Conservation (phyloP, 2,888 invertebrate species). For the Dryobota labecula region DNA sequence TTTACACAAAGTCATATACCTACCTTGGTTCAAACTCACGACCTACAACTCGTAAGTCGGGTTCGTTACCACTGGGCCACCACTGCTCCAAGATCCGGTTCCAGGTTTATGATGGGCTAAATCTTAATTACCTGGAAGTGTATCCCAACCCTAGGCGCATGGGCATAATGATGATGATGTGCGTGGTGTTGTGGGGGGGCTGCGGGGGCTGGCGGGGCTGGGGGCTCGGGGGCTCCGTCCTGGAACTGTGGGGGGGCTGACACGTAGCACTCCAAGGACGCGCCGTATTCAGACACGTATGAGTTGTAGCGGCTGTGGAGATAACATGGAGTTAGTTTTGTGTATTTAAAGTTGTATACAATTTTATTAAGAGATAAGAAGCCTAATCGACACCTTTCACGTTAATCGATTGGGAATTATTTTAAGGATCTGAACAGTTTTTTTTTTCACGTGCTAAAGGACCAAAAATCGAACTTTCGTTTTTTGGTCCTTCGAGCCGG, state of each 20-base stretch:
- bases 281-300: slow-evolving; percentile 75
- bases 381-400: neutral
- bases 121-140: slow-evolving; percentile 82
- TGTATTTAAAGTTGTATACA: neutral
- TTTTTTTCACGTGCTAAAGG: neutral
- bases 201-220: slow-evolving; percentile 66
- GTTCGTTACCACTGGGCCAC: no score
- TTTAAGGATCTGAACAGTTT: neutral
- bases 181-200: slow-evolving; percentile 58
- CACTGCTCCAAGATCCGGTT: no score
- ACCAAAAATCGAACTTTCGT: no score
- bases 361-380: neutral
- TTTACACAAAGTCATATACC: no score
- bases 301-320: slow-evolving; percentile 78
- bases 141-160: slow-evolving; percentile 81
- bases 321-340: neutral
- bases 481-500: slow-evolving; percentile 6
- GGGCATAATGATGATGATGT: slow-evolving; percentile 67
- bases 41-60: no score
- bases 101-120: neutral
- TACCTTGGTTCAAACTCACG: no score
- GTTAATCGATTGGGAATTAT: neutral
- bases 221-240: slow-evolving; percentile 85
- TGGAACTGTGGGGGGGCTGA: slow-evolving; percentile 89
- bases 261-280: slow-evolving; percentile 82